Evolutionary conservation across 1,140 invertebrate species (phyloP).

Genomic region (Melanaphis sacchari): DNA sequence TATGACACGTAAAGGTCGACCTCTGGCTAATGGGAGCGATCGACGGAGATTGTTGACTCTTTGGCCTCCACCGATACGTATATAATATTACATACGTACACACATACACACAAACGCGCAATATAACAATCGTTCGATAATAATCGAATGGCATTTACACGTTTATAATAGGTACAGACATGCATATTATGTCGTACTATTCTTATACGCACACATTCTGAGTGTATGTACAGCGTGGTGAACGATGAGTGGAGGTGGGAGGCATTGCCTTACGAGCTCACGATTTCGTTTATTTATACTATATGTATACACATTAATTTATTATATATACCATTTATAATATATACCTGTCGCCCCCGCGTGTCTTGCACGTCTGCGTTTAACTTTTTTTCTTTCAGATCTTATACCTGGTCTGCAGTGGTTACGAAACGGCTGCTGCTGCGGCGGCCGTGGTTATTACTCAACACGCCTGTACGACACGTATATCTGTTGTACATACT

Average conservation of each 20-base stretch:
- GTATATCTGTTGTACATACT: not conserved
- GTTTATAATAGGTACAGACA: not conserved
- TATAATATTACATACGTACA: no score
- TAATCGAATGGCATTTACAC: slow-evolving; percentile 44
- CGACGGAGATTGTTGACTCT: slow-evolving; percentile 30
- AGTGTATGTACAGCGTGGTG: not conserved
- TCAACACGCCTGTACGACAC: slow-evolving; percentile 17
- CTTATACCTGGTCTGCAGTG: not conserved
- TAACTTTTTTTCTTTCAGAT: slow-evolving; percentile 25
- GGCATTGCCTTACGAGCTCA: not conserved
- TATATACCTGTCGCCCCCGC: slow-evolving; percentile 15
- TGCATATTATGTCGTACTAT: not conserved
- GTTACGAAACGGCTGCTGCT: not conserved
- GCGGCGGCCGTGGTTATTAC: not conserved
- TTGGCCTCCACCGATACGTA: not conserved
- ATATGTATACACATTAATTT: not conserved
- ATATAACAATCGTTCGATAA: slow-evolving; percentile 33
- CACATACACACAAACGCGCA: not conserved
- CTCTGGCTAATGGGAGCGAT: slow-evolving; percentile 36
- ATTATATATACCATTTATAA: not conserved
- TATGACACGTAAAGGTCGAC: slow-evolving; percentile 37
- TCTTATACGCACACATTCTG: not conserved
- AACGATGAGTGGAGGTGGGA: not conserved
- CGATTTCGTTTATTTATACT: slow-evolving; percentile 23
- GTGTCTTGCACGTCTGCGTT: not conserved